These are phyloP conservation scores for Meganola albula DNA, from an alignment of 2,888 invertebrate genomes.

Conservation along the genomic window DNA sequence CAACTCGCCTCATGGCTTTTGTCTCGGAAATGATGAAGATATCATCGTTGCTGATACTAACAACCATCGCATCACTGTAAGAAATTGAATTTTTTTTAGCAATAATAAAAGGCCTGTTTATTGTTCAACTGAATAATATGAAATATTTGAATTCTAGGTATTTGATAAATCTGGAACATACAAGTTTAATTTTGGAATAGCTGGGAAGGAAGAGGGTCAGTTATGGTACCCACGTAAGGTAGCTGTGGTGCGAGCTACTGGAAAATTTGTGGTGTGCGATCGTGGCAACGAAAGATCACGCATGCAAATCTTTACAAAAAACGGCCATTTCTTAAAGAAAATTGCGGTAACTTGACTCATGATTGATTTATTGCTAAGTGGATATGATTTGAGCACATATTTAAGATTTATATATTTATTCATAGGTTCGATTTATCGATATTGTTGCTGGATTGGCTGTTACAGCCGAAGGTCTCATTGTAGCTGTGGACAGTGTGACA, in stretches of 20 bases:
- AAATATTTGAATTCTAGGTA: constrained; percentile 76
- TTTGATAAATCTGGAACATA: constrained; percentile 96
- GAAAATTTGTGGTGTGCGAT: constrained; percentile 97
- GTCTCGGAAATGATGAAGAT: constrained; percentile 95
- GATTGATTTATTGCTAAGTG: too few species aligned
- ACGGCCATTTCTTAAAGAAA: constrained; percentile 96
- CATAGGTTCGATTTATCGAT: constrained; percentile 85
- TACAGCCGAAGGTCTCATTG: constrained; percentile 93
- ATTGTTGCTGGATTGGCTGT: constrained; percentile 97
- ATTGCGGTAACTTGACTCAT: constrained; percentile 89
- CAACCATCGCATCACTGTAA: constrained; percentile 94
- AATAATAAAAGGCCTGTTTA: too few species aligned
- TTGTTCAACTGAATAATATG: too few species aligned
- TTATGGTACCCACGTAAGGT: constrained; percentile 98
- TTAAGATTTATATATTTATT: too few species aligned
- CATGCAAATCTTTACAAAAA: constrained; percentile 98
- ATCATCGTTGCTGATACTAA: constrained; percentile 98
- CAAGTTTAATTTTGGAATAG: constrained; percentile 95
- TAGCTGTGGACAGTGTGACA: constrained; percentile 97
- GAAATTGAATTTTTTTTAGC: not conserved
- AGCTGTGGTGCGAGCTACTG: constrained; percentile 90
- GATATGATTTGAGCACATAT: too few species aligned
- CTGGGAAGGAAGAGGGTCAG: constrained; percentile 97
- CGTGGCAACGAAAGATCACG: constrained; percentile 97
- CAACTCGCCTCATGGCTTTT: constrained; percentile 98